These are phyloP conservation scores for Dendrolimus kikuchii DNA, from an alignment of 1,140 invertebrate species.

Conservation along the genomic window DNA sequence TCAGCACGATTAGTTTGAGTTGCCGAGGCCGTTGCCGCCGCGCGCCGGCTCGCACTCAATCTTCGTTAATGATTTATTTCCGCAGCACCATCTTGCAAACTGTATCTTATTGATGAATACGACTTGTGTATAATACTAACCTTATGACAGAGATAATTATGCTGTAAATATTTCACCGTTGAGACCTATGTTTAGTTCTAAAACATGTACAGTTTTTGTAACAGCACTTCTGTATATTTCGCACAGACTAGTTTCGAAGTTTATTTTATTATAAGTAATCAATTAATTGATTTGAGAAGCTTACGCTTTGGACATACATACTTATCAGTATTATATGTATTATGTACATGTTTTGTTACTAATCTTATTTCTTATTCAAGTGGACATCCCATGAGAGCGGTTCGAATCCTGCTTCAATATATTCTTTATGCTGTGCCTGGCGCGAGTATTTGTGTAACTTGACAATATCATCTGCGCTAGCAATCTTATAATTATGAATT, in stretches of 20 bases:
- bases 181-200: constrained; percentile 73
- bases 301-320: constrained; percentile 70
- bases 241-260: constrained; percentile 69
- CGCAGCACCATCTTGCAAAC: constrained; percentile 72
- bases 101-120: constrained; percentile 66
- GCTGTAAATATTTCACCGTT: constrained; percentile 73
- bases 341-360: constrained; percentile 75
- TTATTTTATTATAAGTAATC: constrained; percentile 68
- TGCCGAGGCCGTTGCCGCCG: constrained; percentile 39
- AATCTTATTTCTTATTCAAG: constrained; percentile 63
- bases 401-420: constrained; percentile 34
- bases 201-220: constrained; percentile 74
- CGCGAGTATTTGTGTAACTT: constrained; percentile 68
- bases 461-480: constrained; percentile 38
- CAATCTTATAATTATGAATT: constrained; percentile 68
- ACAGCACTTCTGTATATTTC: constrained; percentile 73
- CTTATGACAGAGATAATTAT: constrained; percentile 60
- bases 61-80: constrained; percentile 71
- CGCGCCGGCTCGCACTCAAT: constrained; percentile 65
- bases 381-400: constrained; percentile 33
- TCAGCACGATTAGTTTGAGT: constrained; percentile 73
- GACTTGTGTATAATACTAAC: constrained; percentile 67
- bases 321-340: constrained; percentile 64
- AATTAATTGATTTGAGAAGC: constrained; percentile 68
- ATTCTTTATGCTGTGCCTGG: constrained; percentile 16